phyloP scores from a whole-genome alignment of 1,140 invertebrate species.

The Drosophila prosaltans region DNA sequence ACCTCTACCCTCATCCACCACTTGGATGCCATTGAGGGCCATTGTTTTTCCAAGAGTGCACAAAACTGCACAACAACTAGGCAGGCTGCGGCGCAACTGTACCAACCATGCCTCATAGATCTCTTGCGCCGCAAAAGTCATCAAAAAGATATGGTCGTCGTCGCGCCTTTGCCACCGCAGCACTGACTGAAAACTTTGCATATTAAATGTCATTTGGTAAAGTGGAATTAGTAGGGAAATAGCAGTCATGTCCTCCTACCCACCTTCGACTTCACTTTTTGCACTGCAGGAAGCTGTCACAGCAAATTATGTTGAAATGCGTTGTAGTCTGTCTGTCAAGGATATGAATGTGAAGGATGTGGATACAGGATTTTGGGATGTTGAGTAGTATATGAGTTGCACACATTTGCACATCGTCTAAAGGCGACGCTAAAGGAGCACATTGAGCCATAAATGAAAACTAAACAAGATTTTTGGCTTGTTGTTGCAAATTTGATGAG shows the following conservation, averaged over 20 bases:
- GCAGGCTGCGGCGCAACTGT: background rate
- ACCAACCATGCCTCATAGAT: constrained; percentile 37
- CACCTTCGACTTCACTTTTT: background rate
- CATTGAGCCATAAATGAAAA: constrained; percentile 80
- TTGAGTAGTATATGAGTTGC: constrained; percentile 38
- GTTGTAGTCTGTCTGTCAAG: constrained; percentile 52
- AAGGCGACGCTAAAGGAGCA: background rate
- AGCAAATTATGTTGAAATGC: constrained; percentile 80
- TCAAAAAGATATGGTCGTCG: constrained; percentile 71
- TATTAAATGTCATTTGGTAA: constrained; percentile 80
- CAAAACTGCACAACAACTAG: constrained; percentile 26
- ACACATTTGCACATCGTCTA: constrained; percentile 57
- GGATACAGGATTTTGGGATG: constrained; percentile 10
- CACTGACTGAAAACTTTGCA: constrained; percentile 67
- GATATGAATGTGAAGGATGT: constrained; percentile 38
- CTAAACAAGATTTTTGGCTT: constrained; percentile 74
- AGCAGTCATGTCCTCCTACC: background rate
- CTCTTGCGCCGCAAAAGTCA: constrained; percentile 63
- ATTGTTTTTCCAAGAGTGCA: constrained; percentile 60
- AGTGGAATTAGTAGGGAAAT: constrained; percentile 71
- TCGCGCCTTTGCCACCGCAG: constrained; percentile 23
- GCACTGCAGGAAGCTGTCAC: constrained; percentile 63
- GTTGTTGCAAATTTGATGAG: constrained; percentile 76
- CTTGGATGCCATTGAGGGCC: constrained; percentile 42
- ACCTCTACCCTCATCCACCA: constrained; percentile 10